A percentile compares a stretch with the other conserved stretches of the same genome.
Conservation (phyloP, 2,888 invertebrate genomes). For the Campoplex capitator region DNA sequence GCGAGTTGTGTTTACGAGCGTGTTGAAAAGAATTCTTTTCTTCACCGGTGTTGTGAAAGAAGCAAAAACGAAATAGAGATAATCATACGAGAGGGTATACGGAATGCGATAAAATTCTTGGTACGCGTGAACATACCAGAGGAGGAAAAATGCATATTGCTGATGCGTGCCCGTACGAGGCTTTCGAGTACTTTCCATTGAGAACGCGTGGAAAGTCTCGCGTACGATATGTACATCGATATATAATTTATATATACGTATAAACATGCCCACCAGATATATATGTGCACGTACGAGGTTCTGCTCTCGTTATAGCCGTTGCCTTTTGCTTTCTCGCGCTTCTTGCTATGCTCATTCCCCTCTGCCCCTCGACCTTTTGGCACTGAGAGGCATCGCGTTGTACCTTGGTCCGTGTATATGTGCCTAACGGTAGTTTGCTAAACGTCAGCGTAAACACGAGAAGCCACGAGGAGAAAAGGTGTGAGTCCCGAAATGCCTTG, state of each 20-base stretch:
- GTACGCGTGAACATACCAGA: constrained; percentile 12
- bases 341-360: background rate
- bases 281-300: background rate
- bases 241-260: background rate
- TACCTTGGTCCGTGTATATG: constrained; percentile 6
- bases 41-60: background rate
- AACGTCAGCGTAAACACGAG: constrained; percentile 66
- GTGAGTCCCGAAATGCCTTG: constrained; percentile 58
- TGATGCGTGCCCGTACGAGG: constrained; percentile 29
- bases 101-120: constrained; percentile 51
- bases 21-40: constrained; percentile 14
- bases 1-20: background rate
- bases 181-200: constrained; percentile 57
- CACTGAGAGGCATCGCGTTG: constrained; percentile 36
- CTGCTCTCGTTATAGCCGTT: constrained; percentile 50
- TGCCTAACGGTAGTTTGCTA: constrained; percentile 56
- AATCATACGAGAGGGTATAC: constrained; percentile 43
- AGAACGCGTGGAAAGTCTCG: constrained; percentile 39
- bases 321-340: constrained; percentile 50
- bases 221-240: background rate
- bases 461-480: constrained; percentile 36
- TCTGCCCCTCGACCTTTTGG: constrained; percentile 27
- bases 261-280: background rate
- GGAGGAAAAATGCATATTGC: constrained; percentile 22
- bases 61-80: constrained; percentile 43